Conservation (phyloP, 2,888 invertebrate species). For the Drosophila incognita region DNA sequence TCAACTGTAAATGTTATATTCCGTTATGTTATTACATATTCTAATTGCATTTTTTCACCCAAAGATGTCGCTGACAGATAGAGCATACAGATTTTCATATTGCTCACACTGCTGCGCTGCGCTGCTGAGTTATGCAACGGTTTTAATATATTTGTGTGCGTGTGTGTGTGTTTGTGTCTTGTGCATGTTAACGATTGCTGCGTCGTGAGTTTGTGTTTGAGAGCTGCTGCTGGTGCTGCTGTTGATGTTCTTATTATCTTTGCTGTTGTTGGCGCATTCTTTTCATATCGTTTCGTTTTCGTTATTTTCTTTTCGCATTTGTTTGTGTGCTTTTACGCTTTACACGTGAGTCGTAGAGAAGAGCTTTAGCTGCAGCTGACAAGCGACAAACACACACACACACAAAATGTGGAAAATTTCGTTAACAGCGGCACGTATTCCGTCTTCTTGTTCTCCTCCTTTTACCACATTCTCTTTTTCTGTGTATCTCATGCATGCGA, state of each 20-base stretch:
- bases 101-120: background rate
- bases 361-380: constrained; percentile 45
- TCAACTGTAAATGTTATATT: background rate
- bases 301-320: background rate
- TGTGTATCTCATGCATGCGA: background rate
- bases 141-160: background rate
- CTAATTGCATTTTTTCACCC: background rate
- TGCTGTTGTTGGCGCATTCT: constrained; percentile 6
- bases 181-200: constrained; percentile 42
- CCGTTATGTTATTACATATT: background rate
- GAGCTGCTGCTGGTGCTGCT: constrained; percentile 19
- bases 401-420: constrained; percentile 49
- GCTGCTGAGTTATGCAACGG: constrained; percentile 43
- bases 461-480: constrained; percentile 40
- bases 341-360: constrained; percentile 39
- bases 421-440: constrained; percentile 49
- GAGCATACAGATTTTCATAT: constrained; percentile 6
- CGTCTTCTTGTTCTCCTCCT: constrained; percentile 10
- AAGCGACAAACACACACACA: constrained; percentile 13
- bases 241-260: constrained; percentile 27
- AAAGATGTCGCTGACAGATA: background rate
- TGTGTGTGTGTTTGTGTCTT: constrained; percentile 18
- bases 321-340: constrained; percentile 6
- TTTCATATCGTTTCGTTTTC: constrained; percentile 1
- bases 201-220: constrained; percentile 41